Conservation (phyloP, 2,888 invertebrate genomes). For the Caenorhabditis becei region DNA sequence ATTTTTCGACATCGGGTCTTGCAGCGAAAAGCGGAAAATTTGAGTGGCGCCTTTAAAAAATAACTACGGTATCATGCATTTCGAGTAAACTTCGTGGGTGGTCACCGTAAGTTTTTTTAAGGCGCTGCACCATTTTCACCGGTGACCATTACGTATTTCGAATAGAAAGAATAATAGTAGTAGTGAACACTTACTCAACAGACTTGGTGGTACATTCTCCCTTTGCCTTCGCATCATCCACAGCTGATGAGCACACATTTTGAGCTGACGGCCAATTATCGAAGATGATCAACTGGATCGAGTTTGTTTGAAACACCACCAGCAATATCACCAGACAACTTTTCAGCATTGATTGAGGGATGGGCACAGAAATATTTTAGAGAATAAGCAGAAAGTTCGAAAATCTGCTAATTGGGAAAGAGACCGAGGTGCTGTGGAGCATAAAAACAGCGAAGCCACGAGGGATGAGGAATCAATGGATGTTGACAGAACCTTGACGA, state of each 20-base stretch:
- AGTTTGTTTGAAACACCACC: not conserved
- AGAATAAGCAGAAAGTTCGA: not conserved
- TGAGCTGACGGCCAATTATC: constrained; percentile 43
- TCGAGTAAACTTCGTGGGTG: too few relatives aligned
- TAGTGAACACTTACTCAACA: constrained; percentile 29
- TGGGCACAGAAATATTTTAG: too few relatives aligned
- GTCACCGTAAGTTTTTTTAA: too few relatives aligned
- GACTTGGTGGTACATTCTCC: constrained; percentile 41
- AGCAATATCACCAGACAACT: constrained; percentile 13
- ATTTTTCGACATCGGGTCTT: too few relatives aligned
- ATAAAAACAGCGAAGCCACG: constrained; percentile 38
- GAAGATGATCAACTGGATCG: constrained; percentile 44
- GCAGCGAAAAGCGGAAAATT: too few relatives aligned
- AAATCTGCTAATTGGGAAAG: constrained; percentile 26
- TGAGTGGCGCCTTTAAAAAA: too few relatives aligned
- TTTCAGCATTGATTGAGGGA: constrained; percentile 22
- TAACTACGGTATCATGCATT: too few relatives aligned
- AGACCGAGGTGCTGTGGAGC: constrained; percentile 1
- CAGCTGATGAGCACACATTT: constrained; percentile 50
- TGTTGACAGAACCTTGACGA: too few relatives aligned
- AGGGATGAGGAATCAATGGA: constrained; percentile 19
- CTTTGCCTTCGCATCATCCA: constrained; percentile 46
- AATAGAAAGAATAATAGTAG: not conserved
- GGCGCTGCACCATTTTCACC: too few relatives aligned
- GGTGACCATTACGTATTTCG: too few relatives aligned